These are phyloP conservation scores for Polydrusus tereticollis DNA, from an alignment of 2,888 invertebrate genomes.

Conservation along the genomic window DNA sequence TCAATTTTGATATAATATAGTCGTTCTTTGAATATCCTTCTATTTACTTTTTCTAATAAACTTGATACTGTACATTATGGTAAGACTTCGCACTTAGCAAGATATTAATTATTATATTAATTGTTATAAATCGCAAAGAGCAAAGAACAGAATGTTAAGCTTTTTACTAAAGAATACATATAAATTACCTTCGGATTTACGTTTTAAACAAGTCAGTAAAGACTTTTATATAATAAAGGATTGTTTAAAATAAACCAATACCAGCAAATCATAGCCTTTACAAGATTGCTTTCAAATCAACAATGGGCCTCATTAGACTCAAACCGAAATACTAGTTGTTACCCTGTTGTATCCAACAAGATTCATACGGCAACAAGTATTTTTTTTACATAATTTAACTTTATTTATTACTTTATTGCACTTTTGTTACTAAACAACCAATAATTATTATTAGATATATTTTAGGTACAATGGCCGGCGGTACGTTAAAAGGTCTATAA, in stretches of 20 bases:
- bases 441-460: conserved; percentile 44
- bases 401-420: conserved; percentile 42
- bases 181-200: too few relatives aligned
- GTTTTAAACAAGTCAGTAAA: too few relatives aligned
- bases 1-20: too few relatives aligned
- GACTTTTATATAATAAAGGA: neutral
- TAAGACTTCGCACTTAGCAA: too few relatives aligned
- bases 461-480: conserved; percentile 40
- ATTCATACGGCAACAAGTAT: conserved; percentile 9
- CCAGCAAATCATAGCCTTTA: neutral
- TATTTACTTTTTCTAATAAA: too few relatives aligned
- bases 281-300: neutral
- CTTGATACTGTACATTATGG: too few relatives aligned
- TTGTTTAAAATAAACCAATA: neutral
- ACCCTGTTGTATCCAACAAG: neutral
- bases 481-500: conserved; percentile 42
- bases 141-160: too few relatives aligned
- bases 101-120: too few relatives aligned
- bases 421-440: conserved; percentile 23
- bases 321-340: neutral
- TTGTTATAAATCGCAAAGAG: too few relatives aligned
- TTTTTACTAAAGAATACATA: too few relatives aligned
- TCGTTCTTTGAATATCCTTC: too few relatives aligned
- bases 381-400: conserved; percentile 15
- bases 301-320: conserved; percentile 1